Conservation (phyloP, 2,888 invertebrate genomes). For the Eurois occulta region DNA sequence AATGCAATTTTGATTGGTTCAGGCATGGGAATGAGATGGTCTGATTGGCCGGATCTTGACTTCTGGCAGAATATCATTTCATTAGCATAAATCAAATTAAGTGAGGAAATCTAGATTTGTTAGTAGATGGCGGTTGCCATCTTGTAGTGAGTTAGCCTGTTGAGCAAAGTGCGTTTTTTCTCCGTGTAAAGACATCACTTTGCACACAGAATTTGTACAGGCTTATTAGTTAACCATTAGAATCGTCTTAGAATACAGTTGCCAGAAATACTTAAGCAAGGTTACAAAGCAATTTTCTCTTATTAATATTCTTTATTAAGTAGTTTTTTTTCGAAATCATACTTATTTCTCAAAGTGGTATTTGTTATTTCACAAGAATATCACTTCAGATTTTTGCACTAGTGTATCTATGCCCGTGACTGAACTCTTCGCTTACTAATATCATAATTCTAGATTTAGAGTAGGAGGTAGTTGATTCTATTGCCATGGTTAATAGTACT, state of each 20-base stretch:
- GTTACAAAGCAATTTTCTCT: background rate
- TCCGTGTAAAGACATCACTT: background rate
- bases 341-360: background rate
- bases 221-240: background rate
- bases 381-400: background rate
- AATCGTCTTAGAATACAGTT: background rate
- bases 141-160: background rate
- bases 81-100: background rate
- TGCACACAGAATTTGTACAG: background rate
- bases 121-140: background rate
- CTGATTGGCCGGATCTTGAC: background rate
- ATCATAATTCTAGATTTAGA: background rate
- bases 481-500: background rate
- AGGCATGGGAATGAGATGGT: background rate
- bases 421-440: background rate
- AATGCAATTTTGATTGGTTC: constrained; percentile 30
- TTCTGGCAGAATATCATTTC: background rate
- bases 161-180: background rate
- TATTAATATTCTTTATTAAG: background rate
- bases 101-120: background rate
- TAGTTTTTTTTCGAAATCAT: background rate
- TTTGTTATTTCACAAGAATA: background rate
- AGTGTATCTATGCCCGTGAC: background rate
- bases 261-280: background rate
- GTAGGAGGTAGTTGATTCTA: background rate